Conservation (phyloP, 2,797 vertebrate genomes). For the Oryzias sinensis region DNA sequence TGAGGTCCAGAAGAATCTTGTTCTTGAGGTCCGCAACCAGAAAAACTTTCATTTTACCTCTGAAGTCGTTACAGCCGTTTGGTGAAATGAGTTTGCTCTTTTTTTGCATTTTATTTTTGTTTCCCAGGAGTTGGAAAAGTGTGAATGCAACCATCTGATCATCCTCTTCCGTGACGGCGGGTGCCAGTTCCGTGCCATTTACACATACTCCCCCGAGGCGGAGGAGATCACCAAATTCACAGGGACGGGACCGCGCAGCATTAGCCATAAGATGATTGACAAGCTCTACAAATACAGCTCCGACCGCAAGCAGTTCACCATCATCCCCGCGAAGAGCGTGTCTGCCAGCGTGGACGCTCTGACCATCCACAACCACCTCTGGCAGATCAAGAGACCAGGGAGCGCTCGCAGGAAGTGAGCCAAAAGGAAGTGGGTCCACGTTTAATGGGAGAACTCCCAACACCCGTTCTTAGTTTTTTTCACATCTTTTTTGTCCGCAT, state of each 20-base stretch:
- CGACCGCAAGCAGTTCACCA: constrained; percentile 93
- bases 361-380: constrained; percentile 94
- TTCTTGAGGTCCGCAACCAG: constrained; percentile 85
- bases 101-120: neutral
- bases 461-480: constrained; percentile 38
- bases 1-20: constrained; percentile 89
- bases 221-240: constrained; percentile 94
- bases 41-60: neutral
- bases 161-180: constrained; percentile 95
- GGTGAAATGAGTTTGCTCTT: neutral
- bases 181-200: constrained; percentile 94
- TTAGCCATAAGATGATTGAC: constrained; percentile 95
- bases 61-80: neutral
- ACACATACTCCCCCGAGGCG: constrained; percentile 90
- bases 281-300: constrained; percentile 97
- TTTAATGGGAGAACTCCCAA: constrained; percentile 29
- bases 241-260: constrained; percentile 87
- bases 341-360: constrained; percentile 95
- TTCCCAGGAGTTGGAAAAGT: constrained; percentile 91
- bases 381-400: constrained; percentile 91
- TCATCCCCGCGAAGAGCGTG: constrained; percentile 94
- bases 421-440: too few relatives aligned
- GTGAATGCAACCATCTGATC: constrained; percentile 97
- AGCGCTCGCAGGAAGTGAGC: constrained; percentile 83
- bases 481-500: constrained; percentile 68